Evolutionary conservation across 2,888 invertebrate species (phyloP).

Genomic region (Folsomia manolachei): DNA sequence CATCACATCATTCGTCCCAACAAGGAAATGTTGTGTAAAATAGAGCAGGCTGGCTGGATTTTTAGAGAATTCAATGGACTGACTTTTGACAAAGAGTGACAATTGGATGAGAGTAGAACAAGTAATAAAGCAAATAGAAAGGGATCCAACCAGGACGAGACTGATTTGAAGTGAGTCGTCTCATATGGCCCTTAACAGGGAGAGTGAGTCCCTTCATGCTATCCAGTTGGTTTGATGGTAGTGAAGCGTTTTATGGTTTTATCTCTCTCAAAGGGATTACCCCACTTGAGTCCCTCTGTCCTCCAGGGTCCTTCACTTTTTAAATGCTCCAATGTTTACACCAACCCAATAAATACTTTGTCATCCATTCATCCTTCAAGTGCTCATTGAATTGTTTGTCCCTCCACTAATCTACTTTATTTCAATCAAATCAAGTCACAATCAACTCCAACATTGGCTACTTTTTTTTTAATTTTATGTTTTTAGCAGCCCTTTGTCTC

Average conservation of each 20-base stretch:
- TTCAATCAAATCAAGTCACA: conserved; percentile 3
- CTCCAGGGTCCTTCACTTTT: conserved; percentile 46
- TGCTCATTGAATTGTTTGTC: neutral
- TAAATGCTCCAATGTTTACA: conserved; percentile 46
- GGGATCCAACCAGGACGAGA: neutral
- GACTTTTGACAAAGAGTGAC: conserved; percentile 6
- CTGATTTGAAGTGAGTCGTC: conserved; percentile 1
- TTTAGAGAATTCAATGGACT: neutral
- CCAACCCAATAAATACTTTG: conserved; percentile 24
- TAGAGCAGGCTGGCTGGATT: too few relatives aligned
- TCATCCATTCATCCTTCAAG: conserved; percentile 2
- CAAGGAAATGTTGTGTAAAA: too few relatives aligned
- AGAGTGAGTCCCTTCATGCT: too few relatives aligned
- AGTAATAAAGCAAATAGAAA: too few relatives aligned
- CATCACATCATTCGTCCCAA: neutral
- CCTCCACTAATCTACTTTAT: neutral
- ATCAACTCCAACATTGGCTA: too few relatives aligned
- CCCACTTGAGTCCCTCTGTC: neutral
- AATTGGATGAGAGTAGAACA: too few relatives aligned
- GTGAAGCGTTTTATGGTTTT: conserved; percentile 8
- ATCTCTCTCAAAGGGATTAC: conserved; percentile 21
- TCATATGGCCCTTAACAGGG: conserved; percentile 7
- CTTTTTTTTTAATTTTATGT: too few relatives aligned
- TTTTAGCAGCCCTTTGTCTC: too few relatives aligned
- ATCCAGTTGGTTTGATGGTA: too few relatives aligned